Conservation (phyloP, 2,888 invertebrate species). For the Chrysodeixis includens region DNA sequence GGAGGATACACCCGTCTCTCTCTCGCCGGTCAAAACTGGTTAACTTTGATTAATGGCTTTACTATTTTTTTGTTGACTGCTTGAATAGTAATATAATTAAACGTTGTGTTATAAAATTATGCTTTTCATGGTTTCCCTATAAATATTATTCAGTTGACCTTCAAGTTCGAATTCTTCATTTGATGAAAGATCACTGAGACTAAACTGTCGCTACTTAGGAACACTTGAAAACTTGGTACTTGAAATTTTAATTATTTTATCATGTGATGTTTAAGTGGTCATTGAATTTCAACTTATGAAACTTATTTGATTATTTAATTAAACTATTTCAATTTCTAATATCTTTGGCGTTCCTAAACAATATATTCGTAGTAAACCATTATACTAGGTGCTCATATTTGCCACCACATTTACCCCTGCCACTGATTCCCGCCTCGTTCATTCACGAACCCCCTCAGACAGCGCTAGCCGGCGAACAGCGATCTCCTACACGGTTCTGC, state of each 20-base stretch:
- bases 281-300: too few relatives aligned
- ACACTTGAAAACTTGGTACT: not conserved
- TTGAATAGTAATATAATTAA: conserved; percentile 77
- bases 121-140: conserved; percentile 19
- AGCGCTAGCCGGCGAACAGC: conserved; percentile 11
- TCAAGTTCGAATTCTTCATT: not conserved
- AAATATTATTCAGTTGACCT: conserved; percentile 12
- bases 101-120: conserved; percentile 22
- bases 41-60: conserved; percentile 81
- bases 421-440: conserved; percentile 18
- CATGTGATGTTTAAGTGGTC: too few relatives aligned
- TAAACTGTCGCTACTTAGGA: too few relatives aligned
- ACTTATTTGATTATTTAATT: too few relatives aligned
- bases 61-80: conserved; percentile 65
- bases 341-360: too few relatives aligned
- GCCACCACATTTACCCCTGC: conserved; percentile 14
- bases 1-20: conserved; percentile 46
- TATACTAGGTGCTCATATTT: not conserved
- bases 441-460: conserved; percentile 27
- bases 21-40: conserved; percentile 75
- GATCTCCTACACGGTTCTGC: conserved; percentile 59
- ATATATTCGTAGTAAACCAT: too few relatives aligned
- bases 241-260: too few relatives aligned
- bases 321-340: too few relatives aligned
- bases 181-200: not conserved